phyloP scores from a whole-genome alignment of 2,888 invertebrate species.

The Craniophora ligustri region DNA sequence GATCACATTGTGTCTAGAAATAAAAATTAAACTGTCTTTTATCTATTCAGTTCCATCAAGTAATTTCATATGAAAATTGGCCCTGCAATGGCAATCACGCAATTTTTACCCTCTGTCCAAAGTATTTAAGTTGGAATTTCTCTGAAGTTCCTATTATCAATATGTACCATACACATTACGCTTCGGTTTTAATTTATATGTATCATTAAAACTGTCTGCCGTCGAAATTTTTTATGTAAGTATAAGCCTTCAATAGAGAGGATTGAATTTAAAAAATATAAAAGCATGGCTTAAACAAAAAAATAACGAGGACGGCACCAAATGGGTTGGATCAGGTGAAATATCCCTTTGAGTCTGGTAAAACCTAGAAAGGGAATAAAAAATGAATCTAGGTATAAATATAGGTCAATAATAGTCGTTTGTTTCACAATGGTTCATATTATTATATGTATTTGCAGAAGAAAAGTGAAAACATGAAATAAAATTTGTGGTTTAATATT shows the following conservation, averaged over 20 bases:
- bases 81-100: background rate
- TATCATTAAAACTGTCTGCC: constrained; percentile 3
- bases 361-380: constrained; percentile 9
- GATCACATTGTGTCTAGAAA: constrained; percentile 65
- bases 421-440: too few relatives aligned
- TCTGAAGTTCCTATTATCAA: background rate
- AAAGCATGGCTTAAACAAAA: constrained; percentile 16
- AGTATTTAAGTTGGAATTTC: background rate
- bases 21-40: constrained; percentile 6
- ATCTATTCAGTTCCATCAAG: constrained; percentile 26
- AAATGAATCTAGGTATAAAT: constrained; percentile 10
- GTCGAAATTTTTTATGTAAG: constrained; percentile 9
- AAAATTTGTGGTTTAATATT: too few relatives aligned
- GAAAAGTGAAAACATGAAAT: too few relatives aligned
- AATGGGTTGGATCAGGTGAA: constrained; percentile 34
- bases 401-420: background rate
- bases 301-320: constrained; percentile 16
- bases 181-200: constrained; percentile 7
- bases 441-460: too few relatives aligned
- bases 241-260: background rate
- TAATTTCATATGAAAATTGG: constrained; percentile 26
- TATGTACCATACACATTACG: background rate
- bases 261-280: constrained; percentile 7
- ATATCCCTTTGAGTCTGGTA: constrained; percentile 29
- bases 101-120: background rate